Evolutionary conservation across 2,113 vertebrate genomes (phyloP).

Genomic region (Apteryx owenii): DNA sequence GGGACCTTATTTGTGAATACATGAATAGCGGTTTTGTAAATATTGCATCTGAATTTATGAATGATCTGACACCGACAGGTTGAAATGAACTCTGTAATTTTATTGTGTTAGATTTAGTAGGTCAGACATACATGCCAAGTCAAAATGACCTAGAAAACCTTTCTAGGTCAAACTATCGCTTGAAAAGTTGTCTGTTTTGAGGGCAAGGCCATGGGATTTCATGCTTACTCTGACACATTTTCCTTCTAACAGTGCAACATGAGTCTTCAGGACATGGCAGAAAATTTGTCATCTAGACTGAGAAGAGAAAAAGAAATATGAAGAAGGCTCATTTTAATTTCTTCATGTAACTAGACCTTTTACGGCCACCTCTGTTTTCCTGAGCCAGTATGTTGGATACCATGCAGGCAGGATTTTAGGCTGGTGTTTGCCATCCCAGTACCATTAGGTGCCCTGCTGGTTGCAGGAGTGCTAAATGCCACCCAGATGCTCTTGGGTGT

Average conservation of each 20-base stretch:
- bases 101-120: constrained; percentile 68
- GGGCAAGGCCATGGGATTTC: constrained; percentile 12
- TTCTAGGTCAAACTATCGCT: constrained; percentile 77
- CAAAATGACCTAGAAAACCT: constrained; percentile 78
- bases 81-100: constrained; percentile 51
- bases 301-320: constrained; percentile 22
- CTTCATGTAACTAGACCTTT: neutral
- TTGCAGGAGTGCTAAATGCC: neutral
- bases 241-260: constrained; percentile 11
- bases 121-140: constrained; percentile 70
- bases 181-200: constrained; percentile 53
- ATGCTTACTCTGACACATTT: constrained; percentile 51
- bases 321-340: neutral
- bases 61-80: constrained; percentile 55
- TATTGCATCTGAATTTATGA: constrained; percentile 61
- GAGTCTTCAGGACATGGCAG: constrained; percentile 44
- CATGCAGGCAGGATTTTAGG: neutral
- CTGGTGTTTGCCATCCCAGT: neutral
- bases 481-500: neutral
- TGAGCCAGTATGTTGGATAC: neutral
- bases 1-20: constrained; percentile 25
- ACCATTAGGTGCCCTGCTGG: neutral
- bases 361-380: neutral
- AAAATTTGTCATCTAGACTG: constrained; percentile 32
- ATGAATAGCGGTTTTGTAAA: constrained; percentile 58